Evolutionary conservation across 2,888 invertebrate species (phyloP).

Genomic region (Neelides folsomi): DNA sequence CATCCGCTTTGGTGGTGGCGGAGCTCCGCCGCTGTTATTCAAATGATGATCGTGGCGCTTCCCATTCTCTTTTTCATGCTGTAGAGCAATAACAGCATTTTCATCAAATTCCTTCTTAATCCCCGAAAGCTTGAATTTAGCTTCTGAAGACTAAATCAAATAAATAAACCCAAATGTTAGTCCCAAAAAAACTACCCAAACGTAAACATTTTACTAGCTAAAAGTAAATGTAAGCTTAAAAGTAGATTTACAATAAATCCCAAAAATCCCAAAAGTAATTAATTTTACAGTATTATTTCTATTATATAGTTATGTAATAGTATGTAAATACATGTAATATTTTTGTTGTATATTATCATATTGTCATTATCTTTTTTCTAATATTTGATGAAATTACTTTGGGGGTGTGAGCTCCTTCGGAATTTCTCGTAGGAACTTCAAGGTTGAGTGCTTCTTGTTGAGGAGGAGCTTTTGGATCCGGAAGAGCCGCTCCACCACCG

Average conservation of each 20-base stretch:
- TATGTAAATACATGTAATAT: neutral
- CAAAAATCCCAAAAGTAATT: neutral
- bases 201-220: no score
- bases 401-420: constrained; percentile 32
- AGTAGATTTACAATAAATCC: neutral
- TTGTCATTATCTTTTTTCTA: constrained; percentile 13
- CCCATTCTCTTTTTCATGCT: constrained; percentile 26
- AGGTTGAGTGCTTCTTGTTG: constrained; percentile 76
- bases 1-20: constrained; percentile 50
- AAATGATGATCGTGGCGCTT: constrained; percentile 30
- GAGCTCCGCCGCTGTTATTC: constrained; percentile 34
- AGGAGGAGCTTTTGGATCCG: constrained; percentile 42
- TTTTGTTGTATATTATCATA: neutral
- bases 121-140: neutral
- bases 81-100: neutral
- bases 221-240: no score
- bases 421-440: constrained; percentile 38
- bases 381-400: constrained; percentile 16
- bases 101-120: constrained; percentile 1
- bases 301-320: no score
- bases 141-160: no score
- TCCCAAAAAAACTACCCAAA: no score
- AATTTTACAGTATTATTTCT: no score
- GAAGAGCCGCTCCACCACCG: constrained; percentile 39
- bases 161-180: no score